Evolutionary conservation across 1,140 invertebrate genomes (phyloP), one percentile per base, ranked within the genome.

Genomic region (Conus ventricosus): DNA sequence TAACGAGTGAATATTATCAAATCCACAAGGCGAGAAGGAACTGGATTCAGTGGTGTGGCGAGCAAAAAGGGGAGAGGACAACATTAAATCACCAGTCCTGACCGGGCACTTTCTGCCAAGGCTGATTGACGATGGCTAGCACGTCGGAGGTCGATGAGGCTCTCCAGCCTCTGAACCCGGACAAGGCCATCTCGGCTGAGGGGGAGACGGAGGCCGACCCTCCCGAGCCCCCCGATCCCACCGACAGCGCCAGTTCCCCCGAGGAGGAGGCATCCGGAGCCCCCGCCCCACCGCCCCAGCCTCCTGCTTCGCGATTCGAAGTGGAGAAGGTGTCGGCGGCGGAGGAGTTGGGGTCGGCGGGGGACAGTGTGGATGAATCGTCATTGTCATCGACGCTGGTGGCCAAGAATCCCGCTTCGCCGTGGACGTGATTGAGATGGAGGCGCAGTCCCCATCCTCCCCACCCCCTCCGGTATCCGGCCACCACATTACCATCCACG

Each of bases 351-450:
- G 76, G 25, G 11, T 15, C 76, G 76, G 8, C 25, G 23, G 76
- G 76, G 10, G 25, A 13, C 6, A 25, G 27, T 23, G 0, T 7
- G 4, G 25, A 11, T 51, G 39, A 78, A 8, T 11, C 82, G 53
- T 55, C n/a, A 11, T 63, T 57, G 55, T 67, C 57, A 10, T 17
- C 60, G n/a, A 20, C 13, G 63, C 25, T 8, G 51, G 25, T 5
- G 71, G 51, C 71, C 75, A 20, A 8, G 23, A 6, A 13, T n/a
- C 4, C 51, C 71, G 85, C 23, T 87, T 87, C 53, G 63, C 84
- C 63, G 23, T 85, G 27, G 85, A 84, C 13, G 82, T 84, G 82
- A 63, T 87, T 8, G 85, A 87, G 71, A 57, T 80, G n/a, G 85
- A 87, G 8, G 27, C 57, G 5, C 84, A n/a, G 84, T 25, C 84